These are phyloP conservation scores for Phalacrocorax aristotelis DNA, from an alignment of 2,113 vertebrate species.

Conservation along the genomic window DNA sequence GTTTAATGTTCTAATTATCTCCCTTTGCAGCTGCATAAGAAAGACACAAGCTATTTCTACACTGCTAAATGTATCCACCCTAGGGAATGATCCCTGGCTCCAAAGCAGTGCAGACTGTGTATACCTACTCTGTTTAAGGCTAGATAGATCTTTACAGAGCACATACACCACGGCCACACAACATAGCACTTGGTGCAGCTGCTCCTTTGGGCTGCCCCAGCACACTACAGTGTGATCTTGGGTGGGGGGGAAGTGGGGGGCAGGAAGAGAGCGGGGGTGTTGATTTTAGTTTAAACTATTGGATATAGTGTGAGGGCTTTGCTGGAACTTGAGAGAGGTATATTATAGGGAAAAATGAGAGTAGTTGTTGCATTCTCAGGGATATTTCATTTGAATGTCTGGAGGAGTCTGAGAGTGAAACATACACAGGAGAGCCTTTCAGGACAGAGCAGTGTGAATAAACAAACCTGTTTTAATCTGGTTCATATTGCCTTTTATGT, in stretches of 20 bases:
- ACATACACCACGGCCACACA: background rate
- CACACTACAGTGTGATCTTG: background rate
- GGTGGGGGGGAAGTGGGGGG: rapidly evolving
- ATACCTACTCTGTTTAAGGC: background rate
- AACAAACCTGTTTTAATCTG: background rate
- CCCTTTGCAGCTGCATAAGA: background rate
- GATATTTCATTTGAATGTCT: background rate
- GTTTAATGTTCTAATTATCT: background rate
- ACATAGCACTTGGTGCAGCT: background rate
- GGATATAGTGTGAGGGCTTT: background rate
- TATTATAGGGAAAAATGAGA: background rate
- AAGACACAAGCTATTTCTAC: background rate
- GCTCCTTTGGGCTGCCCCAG: background rate
- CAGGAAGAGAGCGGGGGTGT: background rate
- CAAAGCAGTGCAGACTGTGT: background rate
- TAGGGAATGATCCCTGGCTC: background rate
- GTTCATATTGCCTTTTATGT: background rate
- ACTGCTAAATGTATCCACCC: background rate
- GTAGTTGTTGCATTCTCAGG: background rate
- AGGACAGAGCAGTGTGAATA: background rate
- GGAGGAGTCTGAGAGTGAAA: background rate
- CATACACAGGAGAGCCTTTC: background rate
- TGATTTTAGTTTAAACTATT: background rate
- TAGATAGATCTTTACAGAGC: background rate
- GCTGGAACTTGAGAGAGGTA: background rate